These are phyloP conservation scores for Ophioninae sp. DNA, from an alignment of 2,888 invertebrate species.

Conservation along the genomic window DNA sequence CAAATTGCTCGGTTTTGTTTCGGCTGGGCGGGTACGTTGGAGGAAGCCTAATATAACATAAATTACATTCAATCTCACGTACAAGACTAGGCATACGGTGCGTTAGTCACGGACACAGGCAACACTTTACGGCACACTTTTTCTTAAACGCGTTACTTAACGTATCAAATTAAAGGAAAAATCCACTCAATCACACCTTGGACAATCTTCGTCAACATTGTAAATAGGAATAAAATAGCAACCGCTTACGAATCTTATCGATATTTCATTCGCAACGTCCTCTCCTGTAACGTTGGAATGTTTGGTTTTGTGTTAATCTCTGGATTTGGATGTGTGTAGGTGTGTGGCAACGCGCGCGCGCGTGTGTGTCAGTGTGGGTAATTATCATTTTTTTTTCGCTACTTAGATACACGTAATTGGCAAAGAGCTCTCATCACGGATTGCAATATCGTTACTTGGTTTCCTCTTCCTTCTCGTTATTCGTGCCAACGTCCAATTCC, in stretches of 20 bases:
- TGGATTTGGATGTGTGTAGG: background rate
- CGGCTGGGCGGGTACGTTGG: background rate
- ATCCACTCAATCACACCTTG: constrained; percentile 28
- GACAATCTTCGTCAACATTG: constrained; percentile 44
- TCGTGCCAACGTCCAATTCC: constrained; percentile 83
- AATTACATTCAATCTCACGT: constrained; percentile 47
- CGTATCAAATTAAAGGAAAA: constrained; percentile 28
- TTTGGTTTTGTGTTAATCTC: constrained; percentile 35
- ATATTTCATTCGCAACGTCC: constrained; percentile 52
- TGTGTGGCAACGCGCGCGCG: background rate
- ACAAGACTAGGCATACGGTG: constrained; percentile 53
- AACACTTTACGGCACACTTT: constrained; percentile 32
- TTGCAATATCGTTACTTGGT: constrained; percentile 65
- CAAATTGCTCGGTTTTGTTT: constrained; percentile 34
- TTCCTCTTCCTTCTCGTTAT: constrained; percentile 65
- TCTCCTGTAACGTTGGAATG: constrained; percentile 57
- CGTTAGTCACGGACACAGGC: background rate
- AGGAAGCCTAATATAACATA: constrained; percentile 37
- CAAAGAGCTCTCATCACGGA: constrained; percentile 37
- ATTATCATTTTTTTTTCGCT: constrained; percentile 5
- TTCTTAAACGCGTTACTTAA: constrained; percentile 2
- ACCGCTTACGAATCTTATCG: constrained; percentile 54
- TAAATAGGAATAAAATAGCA: constrained; percentile 58
- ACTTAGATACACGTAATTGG: constrained; percentile 42
- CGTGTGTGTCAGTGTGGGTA: background rate